Evolutionary conservation across 2,797 vertebrate genomes (phyloP), one percentile per base, ranked within the genome.

Genomic region (Falco concolor): DNA sequence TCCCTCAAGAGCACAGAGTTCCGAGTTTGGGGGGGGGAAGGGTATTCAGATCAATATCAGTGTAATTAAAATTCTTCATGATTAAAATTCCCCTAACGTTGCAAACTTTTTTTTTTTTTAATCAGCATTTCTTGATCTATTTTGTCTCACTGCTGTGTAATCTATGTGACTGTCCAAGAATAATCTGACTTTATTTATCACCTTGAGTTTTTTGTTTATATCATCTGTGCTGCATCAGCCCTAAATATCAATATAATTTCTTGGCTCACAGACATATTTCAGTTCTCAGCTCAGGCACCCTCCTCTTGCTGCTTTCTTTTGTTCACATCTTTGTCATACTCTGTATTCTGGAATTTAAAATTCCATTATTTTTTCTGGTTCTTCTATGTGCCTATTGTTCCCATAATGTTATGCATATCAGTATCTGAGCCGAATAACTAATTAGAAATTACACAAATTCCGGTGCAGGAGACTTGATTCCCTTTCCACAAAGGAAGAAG

Each of bases 21-120:
- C 57, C 34, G 61, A 94, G 67, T 40, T 76, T 72, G 6, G 23
- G 38, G 4, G 17, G 16, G 12, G 16, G 11, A 88, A 94, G 40
- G 36, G 24, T 67, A 32, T 81, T 90, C 44, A 23, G 10, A 96
- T 97, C 91, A 93, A 91, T 96, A 96, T 60, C 77, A 83, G n/a
- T n/a, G 42, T 89, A 96, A 97, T 97, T 97, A 97, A 97, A 97
- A 96, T 89, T 96, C 88, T 47, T 84, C 44, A 32, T 94, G 60
- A 96, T 96, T 96, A 97, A 95, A 97, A 94, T 91, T 95, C 25
- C 64, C 93, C 50, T 96, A 91, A 87, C 70, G 73, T 96, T 84
- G 82, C 44, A 95, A 87, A 78, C 27, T 75, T 60, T 36, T 44
- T 88, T 86, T 59, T 93, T 96, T 95, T 92, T 94, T 44, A 96